Evolutionary conservation across 1,140 invertebrate species (phyloP).

Genomic region (Limonius californicus): DNA sequence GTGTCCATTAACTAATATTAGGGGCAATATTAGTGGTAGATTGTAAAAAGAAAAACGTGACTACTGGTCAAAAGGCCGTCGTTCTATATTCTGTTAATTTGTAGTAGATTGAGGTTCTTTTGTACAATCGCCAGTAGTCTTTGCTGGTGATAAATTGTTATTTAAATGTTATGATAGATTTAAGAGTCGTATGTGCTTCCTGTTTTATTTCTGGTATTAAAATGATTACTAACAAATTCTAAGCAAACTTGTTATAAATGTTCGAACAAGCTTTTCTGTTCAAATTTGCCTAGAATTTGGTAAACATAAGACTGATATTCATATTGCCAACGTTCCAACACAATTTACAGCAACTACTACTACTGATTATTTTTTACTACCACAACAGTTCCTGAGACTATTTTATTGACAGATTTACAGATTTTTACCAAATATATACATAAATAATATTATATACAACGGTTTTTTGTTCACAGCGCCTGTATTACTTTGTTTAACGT

Average conservation of each 20-base stretch:
- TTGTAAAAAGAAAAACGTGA: neutral
- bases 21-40: slow-evolving; percentile 40
- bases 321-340: slow-evolving; percentile 46
- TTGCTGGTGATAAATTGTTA: neutral
- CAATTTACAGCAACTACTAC: slow-evolving; percentile 26
- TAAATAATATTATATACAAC: slow-evolving; percentile 40
- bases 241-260: slow-evolving; percentile 13
- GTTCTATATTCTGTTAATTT: slow-evolving; percentile 4
- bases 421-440: slow-evolving; percentile 45
- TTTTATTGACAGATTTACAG: slow-evolving; percentile 41
- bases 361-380: slow-evolving; percentile 38
- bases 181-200: slow-evolving; percentile 40
- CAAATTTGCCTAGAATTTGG: slow-evolving; percentile 3
- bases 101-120: slow-evolving; percentile 9
- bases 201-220: slow-evolving; percentile 29
- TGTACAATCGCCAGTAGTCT: neutral
- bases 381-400: slow-evolving; percentile 46
- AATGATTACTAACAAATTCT: slow-evolving; percentile 15
- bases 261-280: neutral
- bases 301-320: slow-evolving; percentile 45
- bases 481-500: neutral
- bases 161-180: slow-evolving; percentile 21
- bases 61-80: slow-evolving; percentile 15
- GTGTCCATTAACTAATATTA: slow-evolving; percentile 21
- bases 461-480: slow-evolving; percentile 32